Conservation (phyloP, 37 sponge, comb jelly and placozoan genomes). For the Petrosia ficiformis region DNA sequence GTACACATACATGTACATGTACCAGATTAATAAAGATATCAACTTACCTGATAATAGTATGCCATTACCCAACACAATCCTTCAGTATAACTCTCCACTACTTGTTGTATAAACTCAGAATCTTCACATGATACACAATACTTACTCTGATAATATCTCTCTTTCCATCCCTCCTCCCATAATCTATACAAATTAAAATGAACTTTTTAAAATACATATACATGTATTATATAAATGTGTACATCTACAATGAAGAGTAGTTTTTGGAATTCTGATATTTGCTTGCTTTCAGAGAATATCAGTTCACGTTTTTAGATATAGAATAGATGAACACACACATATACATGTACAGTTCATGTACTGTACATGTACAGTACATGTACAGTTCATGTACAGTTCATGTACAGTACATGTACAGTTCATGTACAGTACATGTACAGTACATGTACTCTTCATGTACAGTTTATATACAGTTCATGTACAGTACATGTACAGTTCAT, state of each 20-base stretch:
- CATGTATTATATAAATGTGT: too few species aligned
- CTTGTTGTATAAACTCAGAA: slow-evolving; percentile 56
- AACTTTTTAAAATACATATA: neutral
- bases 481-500: too few species aligned
- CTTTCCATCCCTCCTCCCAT: slow-evolving; percentile 99
- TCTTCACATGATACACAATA: slow-evolving; percentile 84
- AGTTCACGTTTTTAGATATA: too few species aligned
- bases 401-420: too few species aligned
- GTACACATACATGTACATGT: too few species aligned
- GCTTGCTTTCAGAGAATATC: neutral
- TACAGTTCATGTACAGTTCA: too few species aligned
- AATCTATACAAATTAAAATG: slow-evolving; percentile 49
- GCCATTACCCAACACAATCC: slow-evolving; percentile 98
- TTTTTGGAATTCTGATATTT: neutral
- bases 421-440: too few species aligned
- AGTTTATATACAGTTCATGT: too few species aligned
- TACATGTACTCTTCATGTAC: too few species aligned
- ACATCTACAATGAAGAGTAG: neutral
- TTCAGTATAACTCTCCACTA: slow-evolving; percentile 79
- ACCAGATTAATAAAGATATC: too few species aligned
- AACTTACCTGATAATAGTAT: slow-evolving; percentile 87
- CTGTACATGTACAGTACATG: too few species aligned
- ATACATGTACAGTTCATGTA: too few species aligned
- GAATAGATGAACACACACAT: neutral
- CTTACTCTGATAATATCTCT: slow-evolving; percentile 92